Evolutionary conservation across 2,888 invertebrate genomes (phyloP).

Genomic region (Cerastoderma edule): DNA sequence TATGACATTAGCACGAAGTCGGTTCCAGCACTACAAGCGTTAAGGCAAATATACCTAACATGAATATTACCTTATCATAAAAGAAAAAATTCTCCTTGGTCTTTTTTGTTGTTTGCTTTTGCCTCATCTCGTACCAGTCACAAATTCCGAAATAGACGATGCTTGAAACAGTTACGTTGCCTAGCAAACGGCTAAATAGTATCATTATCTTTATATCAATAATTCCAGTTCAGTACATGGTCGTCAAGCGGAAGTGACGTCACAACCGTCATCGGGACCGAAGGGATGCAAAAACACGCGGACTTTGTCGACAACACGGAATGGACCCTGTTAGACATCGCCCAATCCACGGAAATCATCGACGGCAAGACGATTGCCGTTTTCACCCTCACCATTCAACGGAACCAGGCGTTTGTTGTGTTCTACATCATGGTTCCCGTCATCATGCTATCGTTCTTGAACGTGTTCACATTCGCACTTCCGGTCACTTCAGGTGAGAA

Average conservation of each 20-base stretch:
- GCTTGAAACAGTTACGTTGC: no score
- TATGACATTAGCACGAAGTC: no score
- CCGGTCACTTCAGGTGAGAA: slow-evolving; percentile 46
- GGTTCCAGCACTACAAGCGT: no score
- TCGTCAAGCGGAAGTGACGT: slow-evolving; percentile 36
- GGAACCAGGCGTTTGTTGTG: slow-evolving; percentile 44
- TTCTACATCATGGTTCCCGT: slow-evolving; percentile 50
- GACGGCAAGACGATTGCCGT: slow-evolving; percentile 34
- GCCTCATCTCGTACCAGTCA: no score
- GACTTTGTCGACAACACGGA: slow-evolving; percentile 46
- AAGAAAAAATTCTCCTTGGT: no score
- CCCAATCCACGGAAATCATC: slow-evolving; percentile 27
- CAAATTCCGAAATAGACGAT: no score
- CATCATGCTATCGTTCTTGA: slow-evolving; percentile 40
- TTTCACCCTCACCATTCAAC: slow-evolving; percentile 29
- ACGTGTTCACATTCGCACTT: slow-evolving; percentile 45
- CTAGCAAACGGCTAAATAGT: no score
- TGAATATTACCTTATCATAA: no score
- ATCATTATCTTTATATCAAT: no score
- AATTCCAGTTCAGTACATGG: slow-evolving; percentile 56
- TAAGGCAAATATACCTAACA: no score
- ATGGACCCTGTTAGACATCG: slow-evolving; percentile 37
- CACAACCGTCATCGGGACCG: slow-evolving; percentile 31
- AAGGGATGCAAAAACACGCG: slow-evolving; percentile 41
- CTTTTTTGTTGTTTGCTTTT: no score